Evolutionary conservation across 2,888 invertebrate species (phyloP), one percentile per base, ranked within the genome.

Genomic region (Phragmatobia fuliginosa): DNA sequence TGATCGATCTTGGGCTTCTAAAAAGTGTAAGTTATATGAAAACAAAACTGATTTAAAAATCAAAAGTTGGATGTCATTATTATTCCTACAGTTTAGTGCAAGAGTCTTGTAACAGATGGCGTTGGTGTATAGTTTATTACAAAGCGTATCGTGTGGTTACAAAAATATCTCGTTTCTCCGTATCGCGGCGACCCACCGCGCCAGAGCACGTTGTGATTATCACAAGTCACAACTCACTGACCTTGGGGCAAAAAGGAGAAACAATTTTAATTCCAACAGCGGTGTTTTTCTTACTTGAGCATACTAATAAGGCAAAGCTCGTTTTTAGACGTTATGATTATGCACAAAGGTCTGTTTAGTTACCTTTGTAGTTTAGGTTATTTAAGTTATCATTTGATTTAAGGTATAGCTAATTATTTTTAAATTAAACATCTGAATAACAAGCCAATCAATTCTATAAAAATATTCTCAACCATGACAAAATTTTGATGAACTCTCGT

Each of bases 241-340:
- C 94, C 94, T 94, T 94, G 94, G 85, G 83, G 90, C 91, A 93
- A 93, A 93, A 93, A 92, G 88, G 90, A 91, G 92, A 90, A 91
- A 91, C 88, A 84, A 91, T 91, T 90, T 90, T 88, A 91, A 90
- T 90, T 88, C 91, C 87, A 84, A 87, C 88, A 85, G 89, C 86
- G 87, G 88, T 86, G 85, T 88, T 87, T 90, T 89, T 90, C 87
- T 89, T 86, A 83, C 84, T 86, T 80, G 83, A 87, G 89, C 88
- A 92, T 91, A 91, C 87, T 90, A 90, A 89, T 90, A 89, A 87
- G 85, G 83, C 82, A 75, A 81, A 83, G 77, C 78, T 85, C 75
- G 82, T 90, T 91, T 86, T 86, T 77, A 86, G 87, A 88, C 86
- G 68, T 72, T 78, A 79, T 76, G 56, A 33, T 68, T 59, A 70